A percentile compares a stretch with the other conserved stretches of the same genome.
Evolutionary conservation across 2,113 vertebrate species (phyloP).

Genomic region (Agapornis roseicollis): DNA sequence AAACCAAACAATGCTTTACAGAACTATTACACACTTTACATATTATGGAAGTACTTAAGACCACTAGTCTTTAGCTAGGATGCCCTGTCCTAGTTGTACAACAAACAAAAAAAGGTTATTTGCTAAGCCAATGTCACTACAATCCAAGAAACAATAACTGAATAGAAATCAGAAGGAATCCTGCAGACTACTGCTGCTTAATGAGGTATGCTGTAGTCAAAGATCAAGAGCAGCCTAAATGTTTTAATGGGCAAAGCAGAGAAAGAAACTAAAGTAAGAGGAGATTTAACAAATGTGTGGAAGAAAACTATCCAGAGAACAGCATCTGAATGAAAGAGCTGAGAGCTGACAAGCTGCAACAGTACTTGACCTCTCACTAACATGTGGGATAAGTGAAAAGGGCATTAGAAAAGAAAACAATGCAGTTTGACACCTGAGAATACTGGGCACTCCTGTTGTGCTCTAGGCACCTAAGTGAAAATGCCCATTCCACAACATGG

Average conservation of each 20-base stretch:
- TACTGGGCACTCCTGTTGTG: not conserved
- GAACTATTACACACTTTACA: not conserved
- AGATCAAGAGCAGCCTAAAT: not conserved
- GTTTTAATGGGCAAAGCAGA: not conserved
- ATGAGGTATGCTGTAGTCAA: not conserved
- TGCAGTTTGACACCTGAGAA: rapidly evolving
- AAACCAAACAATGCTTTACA: not conserved
- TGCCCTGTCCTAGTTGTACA: not conserved
- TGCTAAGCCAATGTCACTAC: not conserved
- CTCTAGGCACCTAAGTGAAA: not conserved
- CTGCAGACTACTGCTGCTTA: not conserved
- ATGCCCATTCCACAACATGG: not conserved
- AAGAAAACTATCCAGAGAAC: not conserved
- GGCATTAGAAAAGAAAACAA: not conserved
- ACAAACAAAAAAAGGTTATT: not conserved
- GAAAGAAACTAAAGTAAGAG: not conserved
- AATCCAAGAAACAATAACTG: not conserved
- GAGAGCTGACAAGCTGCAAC: not conserved
- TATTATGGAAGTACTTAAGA: not conserved
- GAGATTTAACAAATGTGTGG: not conserved
- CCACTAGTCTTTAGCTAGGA: not conserved
- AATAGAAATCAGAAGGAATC: not conserved
- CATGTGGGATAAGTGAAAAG: not conserved
- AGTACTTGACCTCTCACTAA: not conserved
- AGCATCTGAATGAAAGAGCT: not conserved